Evolutionary conservation across 2,888 invertebrate species (phyloP).

Genomic region (Brenthis ino): DNA sequence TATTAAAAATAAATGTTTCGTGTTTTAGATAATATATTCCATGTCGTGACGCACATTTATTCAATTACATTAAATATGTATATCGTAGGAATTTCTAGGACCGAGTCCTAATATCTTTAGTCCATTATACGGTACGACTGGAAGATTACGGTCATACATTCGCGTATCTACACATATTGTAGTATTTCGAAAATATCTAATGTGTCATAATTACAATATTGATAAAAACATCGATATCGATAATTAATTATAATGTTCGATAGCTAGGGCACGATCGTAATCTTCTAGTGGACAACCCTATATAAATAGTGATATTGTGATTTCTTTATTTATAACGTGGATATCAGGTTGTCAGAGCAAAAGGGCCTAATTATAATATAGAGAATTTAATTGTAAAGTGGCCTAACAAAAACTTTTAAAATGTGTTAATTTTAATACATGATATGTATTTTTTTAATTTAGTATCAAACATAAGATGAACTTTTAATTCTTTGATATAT

Average conservation of each 20-base stretch:
- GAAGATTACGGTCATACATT: too few relatives aligned
- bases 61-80: neutral
- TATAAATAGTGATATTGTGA: neutral
- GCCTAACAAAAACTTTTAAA: too few relatives aligned
- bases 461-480: too few relatives aligned
- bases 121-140: neutral
- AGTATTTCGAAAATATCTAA: too few relatives aligned
- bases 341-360: neutral
- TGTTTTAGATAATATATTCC: neutral
- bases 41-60: conserved; percentile 13
- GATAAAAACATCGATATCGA: neutral
- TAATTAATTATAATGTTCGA: neutral
- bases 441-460: too few relatives aligned
- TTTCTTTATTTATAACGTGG: neutral
- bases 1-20: neutral
- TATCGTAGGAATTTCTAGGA: neutral
- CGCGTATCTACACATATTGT: too few relatives aligned
- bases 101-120: neutral
- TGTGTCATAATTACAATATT: too few relatives aligned
- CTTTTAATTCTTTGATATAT: too few relatives aligned
- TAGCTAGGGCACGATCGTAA: neutral
- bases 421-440: too few relatives aligned
- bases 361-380: neutral
- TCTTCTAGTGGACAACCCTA: neutral
- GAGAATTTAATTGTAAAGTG: too few relatives aligned